Evolutionary conservation across 2,888 invertebrate species (phyloP), one percentile per base, ranked within the genome.

Genomic region (Melipona bicolor): DNA sequence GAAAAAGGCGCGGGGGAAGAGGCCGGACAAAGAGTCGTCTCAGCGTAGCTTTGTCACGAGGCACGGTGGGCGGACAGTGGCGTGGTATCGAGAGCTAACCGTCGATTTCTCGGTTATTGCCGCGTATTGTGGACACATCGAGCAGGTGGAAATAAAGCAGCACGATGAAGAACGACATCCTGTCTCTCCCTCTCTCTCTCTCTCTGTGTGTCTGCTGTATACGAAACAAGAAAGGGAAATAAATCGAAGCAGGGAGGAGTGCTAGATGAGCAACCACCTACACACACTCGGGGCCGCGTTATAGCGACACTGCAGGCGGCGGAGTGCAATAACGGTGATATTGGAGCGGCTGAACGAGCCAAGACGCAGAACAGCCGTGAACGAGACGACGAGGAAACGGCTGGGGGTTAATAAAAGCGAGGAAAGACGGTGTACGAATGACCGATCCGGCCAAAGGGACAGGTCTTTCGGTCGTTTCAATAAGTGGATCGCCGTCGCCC

Each of bases 21-120:
- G 62, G 62, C 27, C 19, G 70, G 70, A 77, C 87, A 81, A 85
- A 87, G 88, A 81, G 70, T 62, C 77, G 75, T 76, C 79, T 72
- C 75, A 70, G 74, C 70, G 76, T 56, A 36, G 83, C 86, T 89
- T 89, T 81, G 89, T 86, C 82, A 80, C 61, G 75, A 54, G 79
- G 32, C 71, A 56, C 65, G 69, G 86, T 81, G 81, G 88, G 82
- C 77, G 81, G 78, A 76, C 62, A 61, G 74, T 43, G 56, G 49
- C 43, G 83, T 17, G 61, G 83, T 85, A 87, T 89, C 89, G 87
- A 87, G 81, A 85, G 79, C 87, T 84, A 86, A 90, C 90, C 88
- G 90, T 84, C 90, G 89, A 90, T 89, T 89, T 79, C 87, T 86
- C 90, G 89, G 90, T 90, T 89, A 89, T 89, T 89, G 89, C 87